Percentiles rank a stretch among this genome's conserved stretches.
These are phyloP conservation scores for Globicephala melas DNA, from an alignment of 2,113 vertebrate species.

Conservation along the genomic window DNA sequence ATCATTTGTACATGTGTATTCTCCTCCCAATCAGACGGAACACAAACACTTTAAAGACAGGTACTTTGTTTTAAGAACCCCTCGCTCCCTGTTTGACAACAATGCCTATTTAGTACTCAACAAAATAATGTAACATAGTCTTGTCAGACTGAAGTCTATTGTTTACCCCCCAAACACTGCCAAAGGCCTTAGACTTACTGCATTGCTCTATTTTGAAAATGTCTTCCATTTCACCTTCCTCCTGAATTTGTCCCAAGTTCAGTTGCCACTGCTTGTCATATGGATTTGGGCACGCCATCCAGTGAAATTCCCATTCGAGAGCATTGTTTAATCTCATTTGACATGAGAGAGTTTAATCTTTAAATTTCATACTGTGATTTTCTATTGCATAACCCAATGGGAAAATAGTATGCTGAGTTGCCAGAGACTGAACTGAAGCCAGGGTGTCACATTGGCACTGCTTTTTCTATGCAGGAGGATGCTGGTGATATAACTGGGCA, in stretches of 20 bases:
- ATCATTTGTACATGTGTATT: not conserved
- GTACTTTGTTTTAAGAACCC: not conserved
- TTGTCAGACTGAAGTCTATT: not conserved
- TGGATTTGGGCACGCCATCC: not conserved
- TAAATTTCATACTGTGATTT: not conserved
- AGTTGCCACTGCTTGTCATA: not conserved
- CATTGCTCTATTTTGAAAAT: not conserved
- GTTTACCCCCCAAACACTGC: conserved; percentile 1
- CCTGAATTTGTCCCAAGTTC: not conserved
- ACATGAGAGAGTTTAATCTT: not conserved
- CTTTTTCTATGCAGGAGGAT: not conserved
- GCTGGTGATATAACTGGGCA: not conserved
- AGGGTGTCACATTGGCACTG: not conserved
- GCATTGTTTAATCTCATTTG: not conserved
- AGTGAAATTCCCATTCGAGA: not conserved
- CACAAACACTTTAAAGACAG: not conserved
- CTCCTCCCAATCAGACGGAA: not conserved
- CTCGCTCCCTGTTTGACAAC: not conserved
- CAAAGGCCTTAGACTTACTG: not conserved
- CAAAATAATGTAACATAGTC: not conserved
- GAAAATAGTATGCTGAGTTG: not conserved
- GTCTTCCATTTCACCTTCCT: conserved; percentile 27
- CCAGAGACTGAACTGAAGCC: not conserved
- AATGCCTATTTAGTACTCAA: not conserved
- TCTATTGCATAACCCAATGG: not conserved